Percentiles rank a stretch among this genome's conserved stretches.
Evolutionary conservation across 2,888 invertebrate species (phyloP).

Genomic region (Ferdinandea cuprea): DNA sequence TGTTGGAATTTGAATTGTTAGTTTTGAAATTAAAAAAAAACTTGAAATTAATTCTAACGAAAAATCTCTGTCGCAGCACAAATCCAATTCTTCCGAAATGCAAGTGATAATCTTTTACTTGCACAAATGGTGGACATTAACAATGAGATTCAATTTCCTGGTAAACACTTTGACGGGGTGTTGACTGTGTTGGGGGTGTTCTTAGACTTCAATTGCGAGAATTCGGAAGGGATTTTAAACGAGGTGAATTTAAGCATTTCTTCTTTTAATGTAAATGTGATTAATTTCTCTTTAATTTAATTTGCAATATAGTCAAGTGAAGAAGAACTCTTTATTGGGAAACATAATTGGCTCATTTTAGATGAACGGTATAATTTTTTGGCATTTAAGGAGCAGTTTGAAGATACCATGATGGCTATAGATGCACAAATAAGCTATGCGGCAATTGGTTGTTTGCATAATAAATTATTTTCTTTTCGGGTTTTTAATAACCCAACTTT

Average conservation of each 20-base stretch:
- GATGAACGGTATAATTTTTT: slow-evolving; percentile 75
- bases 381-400: slow-evolving; percentile 75
- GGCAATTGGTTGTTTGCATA: slow-evolving; percentile 6
- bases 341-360: slow-evolving; percentile 79
- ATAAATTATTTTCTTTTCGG: neutral
- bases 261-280: neutral
- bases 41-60: neutral
- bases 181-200: slow-evolving; percentile 77
- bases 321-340: slow-evolving; percentile 76
- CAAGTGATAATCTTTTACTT: slow-evolving; percentile 75
- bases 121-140: slow-evolving; percentile 53
- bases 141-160: slow-evolving; percentile 67
- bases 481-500: neutral
- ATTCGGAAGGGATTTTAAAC: slow-evolving; percentile 75
- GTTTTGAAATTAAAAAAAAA: neutral
- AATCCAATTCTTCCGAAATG: slow-evolving; percentile 68
- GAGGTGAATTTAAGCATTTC: slow-evolving; percentile 74
- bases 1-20: slow-evolving; percentile 79
- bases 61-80: slow-evolving; percentile 69
- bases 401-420: slow-evolving; percentile 77
- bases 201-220: slow-evolving; percentile 78
- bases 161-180: slow-evolving; percentile 76
- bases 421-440: slow-evolving; percentile 79
- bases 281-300: neutral
- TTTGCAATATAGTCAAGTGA: slow-evolving; percentile 77